Conservation (phyloP, 2,888 invertebrate genomes). For the Marasmarcha lunaedactyla region DNA sequence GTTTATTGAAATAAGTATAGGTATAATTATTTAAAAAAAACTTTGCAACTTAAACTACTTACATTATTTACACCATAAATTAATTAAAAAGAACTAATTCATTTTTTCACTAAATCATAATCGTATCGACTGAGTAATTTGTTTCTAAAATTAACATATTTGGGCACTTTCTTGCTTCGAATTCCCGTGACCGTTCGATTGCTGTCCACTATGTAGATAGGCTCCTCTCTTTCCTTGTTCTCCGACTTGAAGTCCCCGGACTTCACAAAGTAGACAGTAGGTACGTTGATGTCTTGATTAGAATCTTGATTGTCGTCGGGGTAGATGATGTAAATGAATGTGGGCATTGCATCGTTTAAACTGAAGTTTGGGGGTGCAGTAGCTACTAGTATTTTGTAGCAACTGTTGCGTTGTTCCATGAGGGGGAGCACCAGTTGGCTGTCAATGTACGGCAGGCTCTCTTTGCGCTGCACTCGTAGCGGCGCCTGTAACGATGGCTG, state of each 20-base stretch:
- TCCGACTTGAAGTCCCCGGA: slow-evolving; percentile 17
- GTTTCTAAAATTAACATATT: slow-evolving; percentile 40
- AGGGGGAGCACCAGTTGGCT: slow-evolving; percentile 26
- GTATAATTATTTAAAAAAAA: too few species aligned
- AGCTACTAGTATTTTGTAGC: slow-evolving; percentile 48
- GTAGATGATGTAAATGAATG: slow-evolving; percentile 43
- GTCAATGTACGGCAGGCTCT: slow-evolving; percentile 5
- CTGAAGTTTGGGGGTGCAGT: slow-evolving; percentile 39
- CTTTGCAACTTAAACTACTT: too few species aligned
- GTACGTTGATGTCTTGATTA: slow-evolving; percentile 21
- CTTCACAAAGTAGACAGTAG: slow-evolving; percentile 43
- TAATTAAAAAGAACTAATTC: too few species aligned
- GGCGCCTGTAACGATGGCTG: neutral
- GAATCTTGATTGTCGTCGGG: slow-evolving; percentile 26
- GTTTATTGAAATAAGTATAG: too few species aligned
- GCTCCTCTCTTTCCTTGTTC: slow-evolving; percentile 25
- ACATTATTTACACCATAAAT: too few species aligned
- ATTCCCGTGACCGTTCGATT: slow-evolving; percentile 50
- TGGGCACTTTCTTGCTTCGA: slow-evolving; percentile 41
- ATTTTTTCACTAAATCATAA: too few species aligned
- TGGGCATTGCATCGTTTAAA: slow-evolving; percentile 25
- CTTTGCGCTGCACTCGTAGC: neutral
- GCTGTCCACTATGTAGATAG: slow-evolving; percentile 38
- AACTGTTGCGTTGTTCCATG: slow-evolving; percentile 27
- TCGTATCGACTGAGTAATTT: slow-evolving; percentile 19